Evolutionary conservation across 2,113 vertebrate genomes (phyloP).

Genomic region (Sinosuthora webbiana): DNA sequence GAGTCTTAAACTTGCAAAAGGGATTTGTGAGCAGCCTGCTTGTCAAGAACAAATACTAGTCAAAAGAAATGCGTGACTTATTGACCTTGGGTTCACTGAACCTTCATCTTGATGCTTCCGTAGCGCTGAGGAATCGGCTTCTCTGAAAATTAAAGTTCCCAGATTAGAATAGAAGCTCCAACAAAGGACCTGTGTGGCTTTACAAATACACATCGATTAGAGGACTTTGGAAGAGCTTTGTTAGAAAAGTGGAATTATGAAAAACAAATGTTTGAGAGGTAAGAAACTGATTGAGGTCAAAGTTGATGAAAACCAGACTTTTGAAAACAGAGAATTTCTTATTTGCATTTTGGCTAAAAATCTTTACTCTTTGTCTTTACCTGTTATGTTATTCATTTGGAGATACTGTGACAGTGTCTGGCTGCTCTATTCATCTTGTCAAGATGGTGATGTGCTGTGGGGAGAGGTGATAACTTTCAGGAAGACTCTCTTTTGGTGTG

Average conservation of each 20-base stretch:
- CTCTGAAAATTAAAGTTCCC: conserved; percentile 19
- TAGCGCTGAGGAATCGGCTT: neutral
- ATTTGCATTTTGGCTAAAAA: neutral
- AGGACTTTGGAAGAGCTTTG: conserved; percentile 2
- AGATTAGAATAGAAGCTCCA: neutral
- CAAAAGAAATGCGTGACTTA: conserved; percentile 42
- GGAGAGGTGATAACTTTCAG: neutral
- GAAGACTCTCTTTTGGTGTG: neutral
- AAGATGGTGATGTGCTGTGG: neutral
- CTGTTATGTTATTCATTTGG: neutral
- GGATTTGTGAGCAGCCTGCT: conserved; percentile 58
- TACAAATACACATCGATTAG: conserved; percentile 18
- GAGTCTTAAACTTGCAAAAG: conserved; percentile 62
- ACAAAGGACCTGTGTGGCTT: conserved; percentile 11
- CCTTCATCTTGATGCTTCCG: conserved; percentile 35
- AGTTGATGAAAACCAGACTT: neutral
- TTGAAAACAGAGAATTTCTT: neutral
- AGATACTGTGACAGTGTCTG: neutral
- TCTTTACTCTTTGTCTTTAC: neutral
- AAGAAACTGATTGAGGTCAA: neutral
- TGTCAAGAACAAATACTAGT: conserved; percentile 58
- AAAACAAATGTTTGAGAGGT: conserved; percentile 35
- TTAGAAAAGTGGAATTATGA: conserved; percentile 40
- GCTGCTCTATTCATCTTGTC: neutral
- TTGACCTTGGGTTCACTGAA: conserved; percentile 52